Evolutionary conservation across 2,113 vertebrate species (phyloP).

Genomic region (Tringa solitaria): DNA sequence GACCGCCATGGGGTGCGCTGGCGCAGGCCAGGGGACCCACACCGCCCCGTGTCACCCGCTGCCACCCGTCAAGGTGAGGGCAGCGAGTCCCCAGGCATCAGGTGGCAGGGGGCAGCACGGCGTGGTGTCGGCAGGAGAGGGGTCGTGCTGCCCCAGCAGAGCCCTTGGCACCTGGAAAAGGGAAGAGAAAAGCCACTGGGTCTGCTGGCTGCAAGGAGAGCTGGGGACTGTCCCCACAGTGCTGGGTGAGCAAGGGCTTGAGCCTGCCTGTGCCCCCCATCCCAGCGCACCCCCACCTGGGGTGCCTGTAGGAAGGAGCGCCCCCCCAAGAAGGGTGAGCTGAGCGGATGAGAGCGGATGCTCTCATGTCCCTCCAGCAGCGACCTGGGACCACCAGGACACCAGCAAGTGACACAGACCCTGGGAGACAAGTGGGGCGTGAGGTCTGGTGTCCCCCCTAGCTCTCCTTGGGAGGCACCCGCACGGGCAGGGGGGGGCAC

Average conservation of each 20-base stretch:
- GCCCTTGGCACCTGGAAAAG: background rate
- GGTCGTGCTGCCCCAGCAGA: background rate
- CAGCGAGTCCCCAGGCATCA: background rate
- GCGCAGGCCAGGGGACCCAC: background rate
- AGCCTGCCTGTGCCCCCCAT: background rate
- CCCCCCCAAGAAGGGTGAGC: background rate
- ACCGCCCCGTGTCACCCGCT: background rate
- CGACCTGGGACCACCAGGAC: background rate
- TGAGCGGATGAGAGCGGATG: background rate
- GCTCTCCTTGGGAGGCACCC: rapidly evolving
- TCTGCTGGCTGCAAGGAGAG: rapidly evolving
- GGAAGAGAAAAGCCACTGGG: background rate
- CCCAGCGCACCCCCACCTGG: rapidly evolving
- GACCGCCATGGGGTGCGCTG: conserved; percentile 17
- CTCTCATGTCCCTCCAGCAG: no score
- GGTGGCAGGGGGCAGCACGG: background rate
- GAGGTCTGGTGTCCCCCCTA: background rate
- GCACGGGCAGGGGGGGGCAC: background rate
- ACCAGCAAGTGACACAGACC: background rate
- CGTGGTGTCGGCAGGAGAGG: background rate
- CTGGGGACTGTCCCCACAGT: background rate
- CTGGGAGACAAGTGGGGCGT: background rate
- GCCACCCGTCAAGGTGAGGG: background rate
- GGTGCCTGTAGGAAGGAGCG: background rate
- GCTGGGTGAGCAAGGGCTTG: background rate